A percentile compares a stretch with the other conserved stretches of the same genome.
These are phyloP conservation scores for Vombatus ursinus DNA, from an alignment of 2,113 vertebrate species.

Conservation along the genomic window DNA sequence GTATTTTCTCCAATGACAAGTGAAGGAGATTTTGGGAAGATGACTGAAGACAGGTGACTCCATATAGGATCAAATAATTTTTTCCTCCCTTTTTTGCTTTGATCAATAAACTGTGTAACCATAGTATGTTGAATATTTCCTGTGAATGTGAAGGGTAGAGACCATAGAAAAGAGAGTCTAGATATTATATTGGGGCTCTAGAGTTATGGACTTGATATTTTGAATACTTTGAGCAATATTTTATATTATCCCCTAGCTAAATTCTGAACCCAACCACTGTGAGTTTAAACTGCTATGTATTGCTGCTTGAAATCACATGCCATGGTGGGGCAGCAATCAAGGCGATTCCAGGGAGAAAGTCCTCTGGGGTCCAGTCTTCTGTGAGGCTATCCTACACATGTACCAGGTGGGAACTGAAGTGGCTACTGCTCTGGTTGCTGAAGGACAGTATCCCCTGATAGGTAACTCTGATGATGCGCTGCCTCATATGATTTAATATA, in stretches of 20 bases:
- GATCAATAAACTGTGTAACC: neutral
- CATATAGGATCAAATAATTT: neutral
- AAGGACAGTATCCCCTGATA: neutral
- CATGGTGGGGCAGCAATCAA: neutral
- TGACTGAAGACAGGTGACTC: neutral
- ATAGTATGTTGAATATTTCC: neutral
- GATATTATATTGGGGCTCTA: too few species aligned
- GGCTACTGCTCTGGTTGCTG: neutral
- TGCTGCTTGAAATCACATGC: too few species aligned
- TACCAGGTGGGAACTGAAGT: neutral
- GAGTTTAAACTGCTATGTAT: too few species aligned
- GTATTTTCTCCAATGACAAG: neutral
- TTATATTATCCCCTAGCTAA: too few species aligned
- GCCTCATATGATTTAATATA: neutral
- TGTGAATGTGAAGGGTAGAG: neutral
- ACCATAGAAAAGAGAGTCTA: too few species aligned
- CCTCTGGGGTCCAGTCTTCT: neutral
- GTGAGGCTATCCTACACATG: neutral
- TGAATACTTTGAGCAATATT: too few species aligned
- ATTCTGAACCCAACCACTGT: too few species aligned
- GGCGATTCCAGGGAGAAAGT: neutral
- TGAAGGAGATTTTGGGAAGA: neutral
- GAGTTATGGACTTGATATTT: too few species aligned
- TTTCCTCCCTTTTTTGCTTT: neutral
- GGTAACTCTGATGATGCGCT: too few species aligned